Evolutionary conservation across 2,888 invertebrate genomes (phyloP), one percentile per base, ranked within the genome.

Genomic region (Cantharis flavilabris): DNA sequence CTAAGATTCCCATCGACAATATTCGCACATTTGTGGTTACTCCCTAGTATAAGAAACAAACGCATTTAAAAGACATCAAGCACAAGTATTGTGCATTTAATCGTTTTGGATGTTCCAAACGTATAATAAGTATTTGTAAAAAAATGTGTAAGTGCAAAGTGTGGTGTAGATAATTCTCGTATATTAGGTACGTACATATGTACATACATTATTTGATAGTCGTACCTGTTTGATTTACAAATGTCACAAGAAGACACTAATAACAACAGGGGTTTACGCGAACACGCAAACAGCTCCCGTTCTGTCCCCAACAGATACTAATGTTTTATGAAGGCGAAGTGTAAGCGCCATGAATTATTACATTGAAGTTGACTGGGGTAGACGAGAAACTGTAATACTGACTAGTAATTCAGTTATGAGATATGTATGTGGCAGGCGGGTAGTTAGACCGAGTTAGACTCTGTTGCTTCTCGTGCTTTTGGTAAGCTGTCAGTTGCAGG

Each of bases 391-490:
- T 79, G 80, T 80, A 80, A 80, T 81, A 77, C 80, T 79, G 79
- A 81, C 79, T 81, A 78, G 81, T 81, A 82, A 82, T 81, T 81
- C 82, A 80, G 80, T 82, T 82, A 82, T 81, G 81, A 81, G 82
- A 81, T 80, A 81, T 82, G 82, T 80, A 80, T 80, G 82, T 82
- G 82, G 80, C 81, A 81, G 81, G 73, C 72, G 76, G 72, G 79
- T 79, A 78, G 78, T 79, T 79, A 78, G 78, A 71, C 70, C 65
- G 73, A 73, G 75, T 76, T 69, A 76, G 74, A 79, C 76, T 76
- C 78, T 79, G 78, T 79, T 79, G 78, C 77, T 74, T 75, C 69
- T 73, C 70, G 71, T 69, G 70, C 76, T 71, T 73, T 72, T 79
- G 64, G 64, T 16, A 67, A 75, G 74, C 76, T 79, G 78, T 79